phyloP scores from a whole-genome alignment of 2,113 vertebrate genomes.

The Triplophysa siluroides region DNA sequence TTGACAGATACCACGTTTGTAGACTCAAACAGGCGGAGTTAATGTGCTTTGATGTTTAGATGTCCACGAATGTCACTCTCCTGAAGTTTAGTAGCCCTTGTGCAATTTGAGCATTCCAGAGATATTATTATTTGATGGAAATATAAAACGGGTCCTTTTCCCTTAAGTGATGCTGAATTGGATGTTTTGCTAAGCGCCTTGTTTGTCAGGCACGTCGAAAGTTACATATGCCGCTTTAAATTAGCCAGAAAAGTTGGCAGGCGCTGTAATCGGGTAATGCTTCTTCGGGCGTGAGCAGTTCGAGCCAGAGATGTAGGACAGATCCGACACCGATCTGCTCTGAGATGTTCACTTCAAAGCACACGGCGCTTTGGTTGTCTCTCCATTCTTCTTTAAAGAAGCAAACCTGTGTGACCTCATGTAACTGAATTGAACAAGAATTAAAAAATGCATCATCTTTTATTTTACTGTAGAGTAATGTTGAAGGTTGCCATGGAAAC shows the following conservation, averaged over 20 bases:
- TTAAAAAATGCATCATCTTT: no score
- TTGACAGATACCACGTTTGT: background rate
- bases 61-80: background rate
- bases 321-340: constrained; percentile 50
- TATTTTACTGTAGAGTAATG: no score
- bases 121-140: background rate
- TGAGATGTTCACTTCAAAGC: constrained; percentile 2
- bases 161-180: constrained; percentile 7
- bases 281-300: constrained; percentile 45
- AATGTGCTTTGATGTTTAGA: background rate
- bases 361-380: background rate
- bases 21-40: background rate
- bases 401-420: no score
- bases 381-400: no score
- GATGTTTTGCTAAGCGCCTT: constrained; percentile 22
- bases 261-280: constrained; percentile 36
- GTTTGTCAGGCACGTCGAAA: constrained; percentile 41
- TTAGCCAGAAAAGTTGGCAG: constrained; percentile 42
- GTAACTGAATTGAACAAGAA: no score
- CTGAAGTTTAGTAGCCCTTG: background rate
- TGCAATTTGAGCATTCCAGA: background rate
- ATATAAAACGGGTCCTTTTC: background rate
- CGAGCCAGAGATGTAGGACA: background rate
- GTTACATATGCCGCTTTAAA: constrained; percentile 46
- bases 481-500: no score